Percentiles rank a stretch among this genome's conserved stretches.
These are phyloP conservation scores for Sitobion miscanthi DNA, from an alignment of 1,140 invertebrate species.

Conservation along the genomic window DNA sequence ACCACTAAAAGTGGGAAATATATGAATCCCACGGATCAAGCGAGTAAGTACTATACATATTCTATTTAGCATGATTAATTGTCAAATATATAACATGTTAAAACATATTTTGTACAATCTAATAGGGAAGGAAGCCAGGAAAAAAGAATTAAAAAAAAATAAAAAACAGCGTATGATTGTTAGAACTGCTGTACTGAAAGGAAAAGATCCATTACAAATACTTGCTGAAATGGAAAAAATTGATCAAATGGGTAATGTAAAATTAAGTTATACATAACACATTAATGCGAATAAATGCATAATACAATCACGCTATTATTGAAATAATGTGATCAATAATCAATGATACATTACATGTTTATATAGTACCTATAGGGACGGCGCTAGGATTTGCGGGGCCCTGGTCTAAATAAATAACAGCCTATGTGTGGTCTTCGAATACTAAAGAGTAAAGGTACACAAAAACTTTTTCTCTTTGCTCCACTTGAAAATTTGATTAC, in stretches of 20 bases:
- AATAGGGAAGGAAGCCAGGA: slow-evolving; percentile 94
- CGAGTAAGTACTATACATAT: slow-evolving; percentile 75
- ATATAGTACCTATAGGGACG: too few species aligned
- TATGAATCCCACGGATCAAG: slow-evolving; percentile 99
- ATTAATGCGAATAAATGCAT: background rate
- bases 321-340: background rate
- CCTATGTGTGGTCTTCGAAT: too few species aligned
- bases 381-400: too few species aligned
- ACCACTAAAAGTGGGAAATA: slow-evolving; percentile 99
- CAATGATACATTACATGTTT: background rate
- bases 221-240: slow-evolving; percentile 96
- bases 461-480: too few species aligned
- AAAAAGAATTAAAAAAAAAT: slow-evolving; percentile 97
- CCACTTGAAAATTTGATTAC: too few species aligned
- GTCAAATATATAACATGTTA: slow-evolving; percentile 22
- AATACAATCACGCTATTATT: background rate
- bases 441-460: too few species aligned
- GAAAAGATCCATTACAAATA: slow-evolving; percentile 94
- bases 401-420: too few species aligned
- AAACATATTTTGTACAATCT: slow-evolving; percentile 58
- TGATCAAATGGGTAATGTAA: slow-evolving; percentile 90
- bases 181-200: slow-evolving; percentile 94
- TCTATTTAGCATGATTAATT: slow-evolving; percentile 35
- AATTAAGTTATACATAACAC: background rate
- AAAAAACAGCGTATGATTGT: slow-evolving; percentile 96